Conservation (phyloP, 2,113 vertebrate species). For the Brevimyrus niger region DNA sequence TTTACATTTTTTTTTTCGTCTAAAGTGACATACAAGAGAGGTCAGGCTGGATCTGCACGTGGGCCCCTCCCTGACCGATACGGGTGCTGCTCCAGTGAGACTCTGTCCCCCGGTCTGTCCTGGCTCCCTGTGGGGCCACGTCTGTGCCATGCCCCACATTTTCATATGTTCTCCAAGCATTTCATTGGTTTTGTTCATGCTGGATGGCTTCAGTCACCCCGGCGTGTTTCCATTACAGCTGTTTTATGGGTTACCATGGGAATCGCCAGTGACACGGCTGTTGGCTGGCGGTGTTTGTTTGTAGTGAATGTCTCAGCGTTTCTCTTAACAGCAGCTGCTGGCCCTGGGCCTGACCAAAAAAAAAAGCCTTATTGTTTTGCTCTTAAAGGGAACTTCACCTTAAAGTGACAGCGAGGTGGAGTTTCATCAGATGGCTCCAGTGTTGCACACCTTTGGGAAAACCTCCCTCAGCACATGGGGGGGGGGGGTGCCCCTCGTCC, state of each 20-base stretch:
- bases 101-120: background rate
- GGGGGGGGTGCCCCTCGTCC: background rate
- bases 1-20: too few species aligned
- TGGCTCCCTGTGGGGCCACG: background rate
- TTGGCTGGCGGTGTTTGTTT: slow-evolving; percentile 44
- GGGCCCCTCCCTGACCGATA: background rate
- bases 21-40: too few species aligned
- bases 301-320: slow-evolving; percentile 49
- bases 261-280: slow-evolving; percentile 54
- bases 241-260: slow-evolving; percentile 58
- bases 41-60: background rate
- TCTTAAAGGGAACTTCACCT: slow-evolving; percentile 47
- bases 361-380: slow-evolving; percentile 58
- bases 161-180: background rate
- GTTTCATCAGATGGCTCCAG: slow-evolving; percentile 44
- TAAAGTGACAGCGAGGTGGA: slow-evolving; percentile 54
- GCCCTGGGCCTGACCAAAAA: slow-evolving; percentile 42
- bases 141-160: background rate
- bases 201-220: slow-evolving; percentile 13
- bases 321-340: background rate
- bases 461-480: background rate
- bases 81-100: background rate
- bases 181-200: background rate
- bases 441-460: background rate
- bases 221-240: slow-evolving; percentile 57